Evolutionary conservation across 2,797 vertebrate genomes (phyloP).

Genomic region (Silurus aristotelis): DNA sequence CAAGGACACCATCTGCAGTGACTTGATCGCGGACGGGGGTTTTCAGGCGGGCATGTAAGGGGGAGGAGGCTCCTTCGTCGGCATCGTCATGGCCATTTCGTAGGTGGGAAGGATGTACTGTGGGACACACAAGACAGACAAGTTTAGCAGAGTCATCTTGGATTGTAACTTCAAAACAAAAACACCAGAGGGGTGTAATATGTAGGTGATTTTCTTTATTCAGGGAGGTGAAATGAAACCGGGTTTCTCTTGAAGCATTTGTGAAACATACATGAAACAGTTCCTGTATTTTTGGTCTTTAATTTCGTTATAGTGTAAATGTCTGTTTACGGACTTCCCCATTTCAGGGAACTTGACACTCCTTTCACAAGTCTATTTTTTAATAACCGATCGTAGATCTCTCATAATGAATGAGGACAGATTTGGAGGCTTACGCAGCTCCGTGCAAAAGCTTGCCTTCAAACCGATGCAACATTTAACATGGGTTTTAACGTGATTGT

Average conservation of each 20-base stretch:
- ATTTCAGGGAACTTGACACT: too few relatives aligned
- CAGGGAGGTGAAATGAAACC: not conserved
- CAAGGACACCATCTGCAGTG: slow-evolving; percentile 70
- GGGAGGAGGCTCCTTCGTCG: slow-evolving; percentile 93
- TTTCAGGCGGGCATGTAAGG: slow-evolving; percentile 92
- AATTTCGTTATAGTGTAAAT: not conserved
- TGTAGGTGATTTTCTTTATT: not conserved
- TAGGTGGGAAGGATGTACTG: slow-evolving; percentile 97
- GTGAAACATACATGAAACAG: not conserved
- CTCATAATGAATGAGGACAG: not conserved
- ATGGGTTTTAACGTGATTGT: not conserved
- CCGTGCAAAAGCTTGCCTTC: not conserved
- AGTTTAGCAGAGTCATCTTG: not conserved
- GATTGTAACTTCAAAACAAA: not conserved
- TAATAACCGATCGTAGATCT: not conserved
- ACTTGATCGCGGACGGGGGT: slow-evolving; percentile 64
- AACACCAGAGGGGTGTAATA: too few relatives aligned
- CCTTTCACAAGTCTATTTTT: too few relatives aligned
- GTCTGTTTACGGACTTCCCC: too few relatives aligned
- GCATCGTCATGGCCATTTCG: slow-evolving; percentile 99
- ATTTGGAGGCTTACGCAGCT: not conserved
- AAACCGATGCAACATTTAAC: not conserved
- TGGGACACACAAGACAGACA: slow-evolving; percentile 17
- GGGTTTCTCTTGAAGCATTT: not conserved
- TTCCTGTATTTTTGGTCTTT: not conserved